Base-by-base conservation (phyloP, 1,140 invertebrate genomes). In the Aphaenogaster rudis region DNA sequence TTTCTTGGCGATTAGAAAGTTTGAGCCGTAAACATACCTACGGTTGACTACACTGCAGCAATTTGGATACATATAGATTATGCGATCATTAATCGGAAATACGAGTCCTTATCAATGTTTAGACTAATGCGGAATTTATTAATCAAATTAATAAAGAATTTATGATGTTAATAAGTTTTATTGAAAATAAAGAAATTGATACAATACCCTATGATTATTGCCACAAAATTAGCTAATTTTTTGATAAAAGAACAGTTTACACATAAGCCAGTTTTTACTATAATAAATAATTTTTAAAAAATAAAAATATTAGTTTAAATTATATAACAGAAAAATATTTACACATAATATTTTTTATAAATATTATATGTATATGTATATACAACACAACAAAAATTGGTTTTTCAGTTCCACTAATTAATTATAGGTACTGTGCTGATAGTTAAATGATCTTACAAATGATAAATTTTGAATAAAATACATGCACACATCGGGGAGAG, bases 1-100 rank as follows among this genome's bases (percentile, higher is more conserved):
- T 42, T 81, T 71, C 78, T 50, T 71, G 54, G 8, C 45, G 80
- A 84, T 76, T 74, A 84, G 80, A 76, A 50, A 84, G 69, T 84
- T 84, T 11, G 28, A 28, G 28, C 9, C 33, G 50, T 50, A 15
- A 48, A 8, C 52, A 28, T 42, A 80, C 69, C 36, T n/a, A 54
- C 8, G 8, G n/a, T 21, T 69, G 48, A 81, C 21, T 54, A 7
- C n/a, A 28, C 28, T 36, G 15, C 1, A 50, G 45, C 9, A 61
- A 61, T 84, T 84, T 74, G n/a, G 33, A 74, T 63, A 28, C 2
- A n/a, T 36, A 42, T 36, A 42, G 48, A 17, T 74, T 74, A 48
- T 54, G 4, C 13, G 8, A 82, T 48, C 7, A 17, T 57, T 72
- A 66, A 39, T 11, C 11, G 15, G 7, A 67, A 67, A 42, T 17